A percentile compares a stretch with the other conserved stretches of the same genome.
Evolutionary conservation across 2,113 vertebrate genomes (phyloP).

Genomic region (Hippopotamus amphibius): DNA sequence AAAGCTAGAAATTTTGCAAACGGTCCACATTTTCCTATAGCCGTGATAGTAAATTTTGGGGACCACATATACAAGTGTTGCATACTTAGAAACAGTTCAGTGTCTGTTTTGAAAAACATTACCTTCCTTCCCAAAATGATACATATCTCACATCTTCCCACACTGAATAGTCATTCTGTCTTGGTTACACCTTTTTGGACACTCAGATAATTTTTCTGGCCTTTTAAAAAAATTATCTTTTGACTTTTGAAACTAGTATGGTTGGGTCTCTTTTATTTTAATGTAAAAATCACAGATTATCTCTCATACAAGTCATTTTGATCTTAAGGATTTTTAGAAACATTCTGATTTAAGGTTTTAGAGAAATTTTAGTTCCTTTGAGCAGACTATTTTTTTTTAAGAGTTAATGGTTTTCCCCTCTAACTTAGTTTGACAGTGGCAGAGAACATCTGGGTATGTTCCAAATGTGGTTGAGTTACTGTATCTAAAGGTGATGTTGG

Average conservation of each 20-base stretch:
- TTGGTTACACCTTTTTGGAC: neutral
- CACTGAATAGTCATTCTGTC: neutral
- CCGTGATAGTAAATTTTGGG: neutral
- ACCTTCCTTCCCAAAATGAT: neutral
- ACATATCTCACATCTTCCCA: neutral
- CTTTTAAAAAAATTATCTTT: neutral
- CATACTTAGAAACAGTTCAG: conserved; percentile 3
- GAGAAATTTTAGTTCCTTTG: neutral
- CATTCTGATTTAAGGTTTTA: neutral
- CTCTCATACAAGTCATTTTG: conserved; percentile 14
- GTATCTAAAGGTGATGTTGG: conserved; percentile 57
- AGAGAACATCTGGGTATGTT: conserved; percentile 25
- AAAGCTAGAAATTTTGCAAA: neutral
- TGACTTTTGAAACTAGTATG: conserved; percentile 2
- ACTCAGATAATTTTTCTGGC: neutral
- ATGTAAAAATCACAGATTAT: neutral
- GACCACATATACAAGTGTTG: neutral
- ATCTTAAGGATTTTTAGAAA: neutral
- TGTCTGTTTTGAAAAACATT: neutral
- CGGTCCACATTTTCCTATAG: neutral
- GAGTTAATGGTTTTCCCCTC: conserved; percentile 45
- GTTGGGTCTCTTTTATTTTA: conserved; percentile 8
- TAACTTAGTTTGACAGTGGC: conserved; percentile 57
- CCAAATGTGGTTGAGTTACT: conserved; percentile 71
- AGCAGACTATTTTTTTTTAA: neutral